Conservation (phyloP, 1,140 invertebrate species). For the Parasteatoda tepidariorum region DNA sequence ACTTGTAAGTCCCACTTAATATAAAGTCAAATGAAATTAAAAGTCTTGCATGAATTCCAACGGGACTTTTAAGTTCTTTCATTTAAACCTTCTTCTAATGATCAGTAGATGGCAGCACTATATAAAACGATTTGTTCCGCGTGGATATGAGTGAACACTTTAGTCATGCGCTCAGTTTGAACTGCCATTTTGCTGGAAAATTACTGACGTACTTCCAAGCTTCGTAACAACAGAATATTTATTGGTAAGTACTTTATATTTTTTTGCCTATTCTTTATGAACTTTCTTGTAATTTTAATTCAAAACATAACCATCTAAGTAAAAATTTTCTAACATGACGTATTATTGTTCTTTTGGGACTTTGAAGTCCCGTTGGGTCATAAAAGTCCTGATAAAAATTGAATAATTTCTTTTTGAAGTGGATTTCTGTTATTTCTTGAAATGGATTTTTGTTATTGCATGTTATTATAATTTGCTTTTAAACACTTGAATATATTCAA, state of each 20-base stretch:
- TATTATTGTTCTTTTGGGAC: not conserved
- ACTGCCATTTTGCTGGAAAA: not conserved
- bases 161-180: slow-evolving; percentile 10
- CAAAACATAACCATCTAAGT: slow-evolving; percentile 2
- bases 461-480: no score
- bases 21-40: no score
- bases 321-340: not conserved
- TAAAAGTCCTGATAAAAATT: no score
- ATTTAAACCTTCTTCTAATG: no score
- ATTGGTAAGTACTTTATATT: slow-evolving; percentile 23
- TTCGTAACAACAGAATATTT: slow-evolving; percentile 9
- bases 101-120: slow-evolving; percentile 13
- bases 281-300: slow-evolving; percentile 25
- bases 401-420: not conserved
- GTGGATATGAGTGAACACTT: slow-evolving; percentile 1
- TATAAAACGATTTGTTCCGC: slow-evolving; percentile 7
- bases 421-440: slow-evolving; percentile 6
- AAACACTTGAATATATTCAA: slow-evolving; percentile 1
- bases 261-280: slow-evolving; percentile 20
- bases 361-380: no score
- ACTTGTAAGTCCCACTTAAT: no score
- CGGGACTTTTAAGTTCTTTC: slow-evolving; percentile 10
- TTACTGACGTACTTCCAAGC: slow-evolving; percentile 6
- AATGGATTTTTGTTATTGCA: not conserved
- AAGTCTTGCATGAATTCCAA: slow-evolving; percentile 15